Evolutionary conservation across 2,888 invertebrate genomes (phyloP).

Genomic region (Drosophila ochracea): DNA sequence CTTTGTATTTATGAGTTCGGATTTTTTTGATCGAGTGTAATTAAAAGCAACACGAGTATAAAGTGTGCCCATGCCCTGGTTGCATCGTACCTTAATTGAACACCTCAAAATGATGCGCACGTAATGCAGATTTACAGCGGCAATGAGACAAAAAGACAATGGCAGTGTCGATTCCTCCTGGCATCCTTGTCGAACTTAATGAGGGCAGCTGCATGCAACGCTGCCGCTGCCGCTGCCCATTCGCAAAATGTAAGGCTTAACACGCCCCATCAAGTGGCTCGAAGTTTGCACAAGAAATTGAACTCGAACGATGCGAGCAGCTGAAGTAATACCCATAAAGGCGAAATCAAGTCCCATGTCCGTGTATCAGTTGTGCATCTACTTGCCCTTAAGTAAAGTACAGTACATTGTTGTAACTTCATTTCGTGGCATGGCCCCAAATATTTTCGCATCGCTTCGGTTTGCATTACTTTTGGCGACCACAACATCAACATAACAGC

Average conservation of each 20-base stretch:
- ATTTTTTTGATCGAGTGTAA: conserved; percentile 25
- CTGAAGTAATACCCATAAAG: conserved; percentile 57
- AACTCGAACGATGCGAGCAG: conserved; percentile 48
- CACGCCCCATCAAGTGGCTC: conserved; percentile 61
- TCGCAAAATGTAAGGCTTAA: conserved; percentile 37
- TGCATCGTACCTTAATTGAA: conserved; percentile 69
- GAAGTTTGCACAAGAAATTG: conserved; percentile 81
- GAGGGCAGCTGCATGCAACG: conserved; percentile 68
- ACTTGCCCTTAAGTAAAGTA: conserved; percentile 82
- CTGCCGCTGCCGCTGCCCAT: conserved; percentile 19
- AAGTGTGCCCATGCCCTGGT: conserved; percentile 41
- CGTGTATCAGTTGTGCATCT: conserved; percentile 80
- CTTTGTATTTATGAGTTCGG: conserved; percentile 1
- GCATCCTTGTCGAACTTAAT: conserved; percentile 64
- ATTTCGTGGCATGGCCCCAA: conserved; percentile 78
- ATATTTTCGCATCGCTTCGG: conserved; percentile 67
- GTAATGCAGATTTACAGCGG: conserved; percentile 74
- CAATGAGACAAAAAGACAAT: conserved; percentile 55
- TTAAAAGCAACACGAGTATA: conserved; percentile 50
- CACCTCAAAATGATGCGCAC: conserved; percentile 82
- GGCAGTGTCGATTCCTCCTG: conserved; percentile 40
- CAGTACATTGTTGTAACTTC: conserved; percentile 81
- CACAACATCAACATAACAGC: conserved; percentile 53
- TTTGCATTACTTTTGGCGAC: conserved; percentile 50
- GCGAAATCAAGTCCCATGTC: conserved; percentile 65